Evolutionary conservation across 2,797 vertebrate species (phyloP).

Genomic region (Enteromius viviparus): DNA sequence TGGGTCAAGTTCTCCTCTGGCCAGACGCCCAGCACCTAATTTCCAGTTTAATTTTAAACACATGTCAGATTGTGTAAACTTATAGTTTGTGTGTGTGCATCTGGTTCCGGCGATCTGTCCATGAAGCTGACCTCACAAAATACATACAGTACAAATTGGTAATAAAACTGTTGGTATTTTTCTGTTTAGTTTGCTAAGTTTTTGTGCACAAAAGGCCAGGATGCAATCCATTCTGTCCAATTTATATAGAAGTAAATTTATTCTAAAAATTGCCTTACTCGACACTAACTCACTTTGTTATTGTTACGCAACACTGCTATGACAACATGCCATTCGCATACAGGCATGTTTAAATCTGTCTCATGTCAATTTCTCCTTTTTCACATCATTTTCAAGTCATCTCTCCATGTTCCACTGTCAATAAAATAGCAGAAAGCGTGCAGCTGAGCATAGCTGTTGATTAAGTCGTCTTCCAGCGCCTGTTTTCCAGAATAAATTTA

Average conservation of each 20-base stretch:
- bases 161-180: background rate
- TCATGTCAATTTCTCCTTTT: background rate
- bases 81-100: too few relatives aligned
- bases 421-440: background rate
- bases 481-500: background rate
- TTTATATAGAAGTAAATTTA: background rate
- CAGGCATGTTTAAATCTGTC: background rate
- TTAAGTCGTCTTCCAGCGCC: background rate
- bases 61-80: too few relatives aligned
- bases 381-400: background rate
- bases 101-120: too few relatives aligned
- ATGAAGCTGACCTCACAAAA: too few relatives aligned
- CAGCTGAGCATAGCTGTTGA: background rate
- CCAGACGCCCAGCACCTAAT: too few relatives aligned
- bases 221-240: background rate
- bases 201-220: background rate
- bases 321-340: background rate
- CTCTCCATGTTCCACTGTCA: background rate
- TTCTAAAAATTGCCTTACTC: conserved; percentile 9
- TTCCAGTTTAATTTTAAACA: too few relatives aligned
- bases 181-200: background rate
- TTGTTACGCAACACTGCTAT: background rate
- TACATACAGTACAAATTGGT: too few relatives aligned
- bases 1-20: too few relatives aligned
- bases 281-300: too few relatives aligned